Base-by-base conservation (phyloP, 2,113 vertebrate species). In the Tachycineta bicolor region DNA sequence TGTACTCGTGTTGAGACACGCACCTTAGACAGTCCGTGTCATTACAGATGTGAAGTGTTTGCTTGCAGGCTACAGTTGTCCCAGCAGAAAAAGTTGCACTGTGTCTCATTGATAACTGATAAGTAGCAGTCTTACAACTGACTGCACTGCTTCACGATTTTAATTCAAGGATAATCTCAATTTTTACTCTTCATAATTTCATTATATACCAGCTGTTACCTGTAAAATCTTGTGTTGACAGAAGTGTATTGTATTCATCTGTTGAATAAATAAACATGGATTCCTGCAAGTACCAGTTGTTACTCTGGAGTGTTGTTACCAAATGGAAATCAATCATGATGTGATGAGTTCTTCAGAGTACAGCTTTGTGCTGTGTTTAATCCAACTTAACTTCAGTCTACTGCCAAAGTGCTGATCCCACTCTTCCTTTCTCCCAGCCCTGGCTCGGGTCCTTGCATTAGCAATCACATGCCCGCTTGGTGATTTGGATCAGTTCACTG, bases 351-450 rank as follows among this genome's bases (percentile, higher is more conserved):
- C 93, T 89, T 92, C 44, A 62, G 23, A 52, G 24, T 59, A 33
- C 17, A 28, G 74, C 33, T 87, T 91, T 91, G 14, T 46, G 65
- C 68, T 76, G 12, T 6, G 0, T 49, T 93, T 91, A 90, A 92
- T 87, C 49, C 82, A 82, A 21, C n/a, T 80, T 58, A 92, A 76
- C n/a, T 33, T 64, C 12, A 5, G 59, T 59, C 84, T 91, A 80
- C 65, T 91, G 71, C 71, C 43, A 25, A 90, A 88, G 22, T 74
- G 76, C 90, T 90, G 88, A 92, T 83, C 63, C 79, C 55, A 68
- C 89, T 89, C 80, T 92, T 90, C 86, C 79, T 78, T 94, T 93
- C 83, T 84, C 71, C n/a, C 50, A 67, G 58, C 59, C 24, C 71
- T 65, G 80, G 79, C 83, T 92, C 71, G 2, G 0, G 6, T 67